Base-by-base conservation (phyloP, 2,888 invertebrate species). In the Margaritifera margaritifera region DNA sequence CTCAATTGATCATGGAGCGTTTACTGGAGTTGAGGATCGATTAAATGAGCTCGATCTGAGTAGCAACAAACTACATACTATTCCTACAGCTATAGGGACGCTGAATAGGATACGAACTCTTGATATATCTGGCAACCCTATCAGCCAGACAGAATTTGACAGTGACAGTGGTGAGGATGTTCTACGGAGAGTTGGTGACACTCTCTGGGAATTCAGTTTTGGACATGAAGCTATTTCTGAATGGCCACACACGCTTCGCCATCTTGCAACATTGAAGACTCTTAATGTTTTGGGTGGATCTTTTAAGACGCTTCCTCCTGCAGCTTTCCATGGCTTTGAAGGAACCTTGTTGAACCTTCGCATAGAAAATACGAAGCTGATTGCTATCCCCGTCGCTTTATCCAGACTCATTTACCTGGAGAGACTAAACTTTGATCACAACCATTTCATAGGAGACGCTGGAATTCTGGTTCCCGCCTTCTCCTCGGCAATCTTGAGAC, bases 271-370 rank as follows among this genome's bases (percentile, higher is more conserved):
- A 6, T 65, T 80, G 19, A 55, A 75, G 25, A 57, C 60, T 6
- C 62, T 80, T 1, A 75, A 71, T 24, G 73, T 80, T 0, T 75
- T 73, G 0, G 70, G 74, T 1, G 77, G 74, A 5, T 60, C 65
- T 1, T 77, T 79, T 60, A 65, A 66, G n/a, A 74, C 77, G 0
- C 70, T 80, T 11, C 79, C 80, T 50, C 72, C 71, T 1, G 56
- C 66, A 19, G 79, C 80, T 19, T 80, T 80, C 42, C 78, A 80
- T 69, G 80, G 80, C 11, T 80, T 80, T 64, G 76, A 79, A 63
- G 79, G 79, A 8, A 79, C 80, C n/a, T 56, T 80, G 4, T 58
- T n/a, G 15, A 68, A 72, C 24, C 61, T 80, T 54, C 74, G 74
- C 24, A 77, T 80, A 11, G 64, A 74, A 54, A 50, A 80, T 20